These are phyloP conservation scores for Hetaerina americana DNA, from an alignment of 1,140 invertebrate species.

Conservation along the genomic window DNA sequence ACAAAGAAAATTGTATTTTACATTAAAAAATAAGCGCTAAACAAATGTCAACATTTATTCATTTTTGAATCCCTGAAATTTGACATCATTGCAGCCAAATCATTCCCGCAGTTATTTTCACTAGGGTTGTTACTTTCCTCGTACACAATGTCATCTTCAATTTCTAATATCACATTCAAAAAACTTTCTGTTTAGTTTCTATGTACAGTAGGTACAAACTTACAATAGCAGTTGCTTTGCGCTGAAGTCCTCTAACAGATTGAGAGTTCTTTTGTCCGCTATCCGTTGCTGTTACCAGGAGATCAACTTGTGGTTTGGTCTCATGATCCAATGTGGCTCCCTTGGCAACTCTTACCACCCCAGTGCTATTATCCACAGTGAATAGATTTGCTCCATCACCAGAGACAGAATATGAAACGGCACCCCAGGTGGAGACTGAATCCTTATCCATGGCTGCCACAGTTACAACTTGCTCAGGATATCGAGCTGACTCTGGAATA, in stretches of 20 bases:
- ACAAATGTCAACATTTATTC: too few species aligned
- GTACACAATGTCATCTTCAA: too few species aligned
- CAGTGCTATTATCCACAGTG: conserved; percentile 49
- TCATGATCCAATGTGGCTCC: conserved; percentile 62
- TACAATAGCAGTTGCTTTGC: conserved; percentile 36
- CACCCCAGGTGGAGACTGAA: conserved; percentile 47
- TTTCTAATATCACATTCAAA: too few species aligned
- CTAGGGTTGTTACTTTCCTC: too few species aligned
- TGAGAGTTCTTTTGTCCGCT: conserved; percentile 19
- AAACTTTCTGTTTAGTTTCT: too few species aligned
- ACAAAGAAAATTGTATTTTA: too few species aligned
- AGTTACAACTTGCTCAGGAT: conserved; percentile 50
- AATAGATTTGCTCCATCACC: conserved; percentile 60
- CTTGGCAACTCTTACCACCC: conserved; percentile 48
- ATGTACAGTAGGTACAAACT: too few species aligned
- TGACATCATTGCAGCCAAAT: too few species aligned
- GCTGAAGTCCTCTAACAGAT: conserved; percentile 26
- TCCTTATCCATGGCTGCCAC: conserved; percentile 59
- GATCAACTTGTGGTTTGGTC: conserved; percentile 47
- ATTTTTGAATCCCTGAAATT: too few species aligned
- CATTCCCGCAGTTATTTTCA: too few species aligned
- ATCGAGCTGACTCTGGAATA: conserved; percentile 51
- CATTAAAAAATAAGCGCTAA: too few species aligned
- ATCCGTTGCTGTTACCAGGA: conserved; percentile 60
- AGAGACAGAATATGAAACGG: conserved; percentile 49